Evolutionary conservation across 2,113 vertebrate species (phyloP), one percentile per base, ranked within the genome.

Genomic region (Zeus faber): DNA sequence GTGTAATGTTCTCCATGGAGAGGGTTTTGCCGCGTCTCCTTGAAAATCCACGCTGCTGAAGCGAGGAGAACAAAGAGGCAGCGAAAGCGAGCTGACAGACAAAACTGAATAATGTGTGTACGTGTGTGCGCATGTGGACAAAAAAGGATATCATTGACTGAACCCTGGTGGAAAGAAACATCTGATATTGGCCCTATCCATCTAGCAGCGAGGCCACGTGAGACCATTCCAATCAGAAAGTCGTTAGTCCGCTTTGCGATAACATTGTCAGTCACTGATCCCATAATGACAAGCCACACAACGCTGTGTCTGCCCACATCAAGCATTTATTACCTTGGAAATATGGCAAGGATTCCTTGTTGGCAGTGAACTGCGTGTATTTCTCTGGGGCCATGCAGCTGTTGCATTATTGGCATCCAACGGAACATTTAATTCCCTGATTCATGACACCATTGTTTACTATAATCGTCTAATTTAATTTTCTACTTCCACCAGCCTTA

Each of bases 21-120:
- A 62, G 29, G 37, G 33, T 26, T 37, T 21, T n/a, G 8, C 17
- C 43, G 60, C 46, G 49, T 72, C 66, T 72, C 62, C 70, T 80
- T 75, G 58, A 74, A 70, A 74, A 68, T 27, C 35, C 49, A 18
- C 8, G 2, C 0, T 67, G 66, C 72, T 76, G 67, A 76, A 45
- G 67, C 54, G 62, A 72, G 74, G 63, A 71, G 50, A 68, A 79
- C 44, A 57, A 58, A 70, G 45, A 67, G 47, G 62, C 33, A 45
- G 68, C 33, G 44, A 47, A 58, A 54, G 31, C 40, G 48, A 27
- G 54, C 58, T 57, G 43, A 56, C 55, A 58, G 37, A 56, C 56
- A 62, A 49, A 45, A 33, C 39, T 1, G n/a, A 40, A 5, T 16
- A 26, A 23, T 47, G 45, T 47, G 2, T 47, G 45, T 46, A 52